phyloP scores from a whole-genome alignment of 2,888 invertebrate species.

The Biston stratarius region DNA sequence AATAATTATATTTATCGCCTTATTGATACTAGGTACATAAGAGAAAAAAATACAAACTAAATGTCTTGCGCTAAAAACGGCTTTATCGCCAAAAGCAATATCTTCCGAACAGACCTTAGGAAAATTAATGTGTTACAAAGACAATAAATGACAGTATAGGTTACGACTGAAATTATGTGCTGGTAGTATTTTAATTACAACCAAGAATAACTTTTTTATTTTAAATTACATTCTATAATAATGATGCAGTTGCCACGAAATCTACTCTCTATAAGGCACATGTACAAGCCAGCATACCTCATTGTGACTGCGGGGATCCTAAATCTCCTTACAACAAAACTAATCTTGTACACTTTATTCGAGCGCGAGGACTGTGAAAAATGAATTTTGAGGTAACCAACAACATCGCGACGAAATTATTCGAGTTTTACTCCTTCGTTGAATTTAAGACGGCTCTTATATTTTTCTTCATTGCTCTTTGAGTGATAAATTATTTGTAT shows the following conservation, averaged over 20 bases:
- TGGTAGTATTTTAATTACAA: not conserved
- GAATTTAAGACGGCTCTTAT: conserved; percentile 40
- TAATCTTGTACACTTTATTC: conserved; percentile 70
- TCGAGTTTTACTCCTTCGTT: conserved; percentile 53
- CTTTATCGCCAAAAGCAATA: too few relatives aligned
- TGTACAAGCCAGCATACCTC: not conserved
- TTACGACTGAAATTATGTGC: too few relatives aligned
- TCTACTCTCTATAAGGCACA: conserved; percentile 3
- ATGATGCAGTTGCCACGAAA: conserved; percentile 8
- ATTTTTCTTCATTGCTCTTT: conserved; percentile 42
- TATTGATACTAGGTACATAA: too few relatives aligned
- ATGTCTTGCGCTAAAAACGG: too few relatives aligned
- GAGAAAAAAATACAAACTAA: too few relatives aligned
- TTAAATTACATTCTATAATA: conserved; percentile 1
- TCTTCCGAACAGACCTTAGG: too few relatives aligned
- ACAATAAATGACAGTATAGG: too few relatives aligned
- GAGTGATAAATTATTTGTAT: conserved; percentile 45
- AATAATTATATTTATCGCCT: too few relatives aligned
- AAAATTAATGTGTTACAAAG: too few relatives aligned
- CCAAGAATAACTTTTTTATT: not conserved
- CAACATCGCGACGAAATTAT: conserved; percentile 68
- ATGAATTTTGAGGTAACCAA: conserved; percentile 69
- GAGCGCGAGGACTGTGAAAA: conserved; percentile 64
- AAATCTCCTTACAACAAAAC: conserved; percentile 52
- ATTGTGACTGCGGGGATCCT: conserved; percentile 1